phyloP scores from a whole-genome alignment of 2,113 vertebrate genomes.

The Pimephales promelas region DNA sequence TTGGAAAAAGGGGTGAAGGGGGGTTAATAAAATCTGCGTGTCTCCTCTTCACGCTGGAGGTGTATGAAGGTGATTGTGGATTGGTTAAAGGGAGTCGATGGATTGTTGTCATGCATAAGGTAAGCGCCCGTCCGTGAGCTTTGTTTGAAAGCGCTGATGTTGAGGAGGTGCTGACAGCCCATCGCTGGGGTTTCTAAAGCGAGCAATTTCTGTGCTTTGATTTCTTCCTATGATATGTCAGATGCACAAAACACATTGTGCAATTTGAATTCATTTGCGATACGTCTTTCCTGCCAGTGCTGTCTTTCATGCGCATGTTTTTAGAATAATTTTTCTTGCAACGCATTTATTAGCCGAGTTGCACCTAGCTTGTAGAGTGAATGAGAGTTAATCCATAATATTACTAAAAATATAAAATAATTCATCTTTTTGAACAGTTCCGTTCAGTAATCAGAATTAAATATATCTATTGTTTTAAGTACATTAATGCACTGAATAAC shows the following conservation, averaged over 20 bases:
- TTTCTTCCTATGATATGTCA: conserved; percentile 48
- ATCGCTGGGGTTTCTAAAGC: conserved; percentile 36
- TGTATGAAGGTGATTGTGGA: conserved; percentile 47
- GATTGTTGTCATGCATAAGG: conserved; percentile 73
- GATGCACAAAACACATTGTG: conserved; percentile 31
- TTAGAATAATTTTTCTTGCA: neutral
- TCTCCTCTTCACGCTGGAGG: conserved; percentile 40
- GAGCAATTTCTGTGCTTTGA: conserved; percentile 49
- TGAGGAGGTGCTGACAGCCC: conserved; percentile 58
- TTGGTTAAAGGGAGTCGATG: conserved; percentile 51
- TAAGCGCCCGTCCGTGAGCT: conserved; percentile 71
- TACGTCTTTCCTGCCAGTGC: conserved; percentile 12
- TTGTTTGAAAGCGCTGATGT: conserved; percentile 74
- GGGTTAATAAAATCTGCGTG: conserved; percentile 43
- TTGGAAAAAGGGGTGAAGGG: conserved; percentile 56
- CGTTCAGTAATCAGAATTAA: too few relatives aligned
- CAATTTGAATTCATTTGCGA: conserved; percentile 45
- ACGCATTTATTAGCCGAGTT: neutral
- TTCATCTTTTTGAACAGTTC: too few relatives aligned
- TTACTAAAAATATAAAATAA: too few relatives aligned
- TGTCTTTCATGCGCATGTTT: conserved; percentile 20
- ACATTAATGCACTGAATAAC: neutral
- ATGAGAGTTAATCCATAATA: neutral
- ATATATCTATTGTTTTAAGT: neutral
- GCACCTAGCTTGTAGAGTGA: neutral